phyloP scores from a whole-genome alignment of 1,140 invertebrate genomes.

The Gonioctena quinquepunctata region DNA sequence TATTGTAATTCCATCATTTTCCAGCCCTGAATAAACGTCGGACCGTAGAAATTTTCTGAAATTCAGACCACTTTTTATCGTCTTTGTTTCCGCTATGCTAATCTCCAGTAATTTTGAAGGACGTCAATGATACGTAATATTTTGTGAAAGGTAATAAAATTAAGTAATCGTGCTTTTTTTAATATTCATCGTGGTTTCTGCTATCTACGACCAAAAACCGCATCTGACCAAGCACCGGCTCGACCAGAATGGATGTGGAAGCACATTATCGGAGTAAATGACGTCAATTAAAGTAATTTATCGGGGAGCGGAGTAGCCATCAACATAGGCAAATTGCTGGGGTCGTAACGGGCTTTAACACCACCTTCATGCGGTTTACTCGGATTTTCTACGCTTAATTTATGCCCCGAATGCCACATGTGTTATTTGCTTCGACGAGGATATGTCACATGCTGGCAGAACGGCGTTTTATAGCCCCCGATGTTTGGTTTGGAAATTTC shows the following conservation, averaged over 20 bases:
- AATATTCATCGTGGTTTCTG: too few species aligned
- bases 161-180: too few species aligned
- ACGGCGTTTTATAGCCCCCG: conserved; percentile 2
- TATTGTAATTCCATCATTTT: too few species aligned
- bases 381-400: conserved; percentile 44
- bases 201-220: too few species aligned
- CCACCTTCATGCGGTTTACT: conserved; percentile 35
- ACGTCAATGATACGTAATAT: too few species aligned
- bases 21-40: too few species aligned
- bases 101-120: too few species aligned
- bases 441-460: conserved; percentile 35
- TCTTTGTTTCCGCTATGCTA: too few species aligned
- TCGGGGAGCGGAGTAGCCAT: conserved; percentile 6
- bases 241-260: not conserved
- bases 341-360: conserved; percentile 8
- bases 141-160: too few species aligned
- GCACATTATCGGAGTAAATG: conserved; percentile 24
- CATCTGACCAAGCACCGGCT: not conserved
- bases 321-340: conserved; percentile 27
- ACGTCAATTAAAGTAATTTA: conserved; percentile 35
- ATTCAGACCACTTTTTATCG: too few species aligned
- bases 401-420: conserved; percentile 34
- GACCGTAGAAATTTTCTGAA: too few species aligned
- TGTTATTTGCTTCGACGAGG: conserved; percentile 30
- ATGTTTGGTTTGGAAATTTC: conserved; percentile 32